phyloP scores from a whole-genome alignment of 2,888 invertebrate genomes.

The Drosophila picticornis region DNA sequence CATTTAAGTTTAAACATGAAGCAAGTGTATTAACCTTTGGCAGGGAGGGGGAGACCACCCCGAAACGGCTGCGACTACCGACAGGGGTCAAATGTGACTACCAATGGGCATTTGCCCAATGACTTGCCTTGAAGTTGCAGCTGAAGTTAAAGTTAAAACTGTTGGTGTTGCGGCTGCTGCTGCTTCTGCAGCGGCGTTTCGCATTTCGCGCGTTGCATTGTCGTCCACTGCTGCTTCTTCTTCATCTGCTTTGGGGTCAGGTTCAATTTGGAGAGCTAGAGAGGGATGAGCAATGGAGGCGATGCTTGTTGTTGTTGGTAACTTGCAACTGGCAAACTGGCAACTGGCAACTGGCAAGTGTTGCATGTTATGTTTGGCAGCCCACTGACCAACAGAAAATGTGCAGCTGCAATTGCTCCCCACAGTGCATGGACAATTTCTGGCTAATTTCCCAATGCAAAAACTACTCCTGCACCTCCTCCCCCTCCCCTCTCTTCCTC shows the following conservation, averaged over 20 bases:
- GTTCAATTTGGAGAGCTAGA: conserved; percentile 65
- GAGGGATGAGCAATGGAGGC: conserved; percentile 38
- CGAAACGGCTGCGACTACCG: conserved; percentile 55
- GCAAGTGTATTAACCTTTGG: conserved; percentile 73
- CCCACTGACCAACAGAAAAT: conserved; percentile 72
- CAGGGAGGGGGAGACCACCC: conserved; percentile 48
- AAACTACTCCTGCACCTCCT: background rate
- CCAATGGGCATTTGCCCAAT: conserved; percentile 38
- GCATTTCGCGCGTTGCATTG: conserved; percentile 68
- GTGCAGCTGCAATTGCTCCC: conserved; percentile 67
- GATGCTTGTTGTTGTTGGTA: conserved; percentile 26
- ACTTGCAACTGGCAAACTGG: conserved; percentile 26
- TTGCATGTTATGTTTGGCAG: conserved; percentile 62
- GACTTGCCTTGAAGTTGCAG: conserved; percentile 35
- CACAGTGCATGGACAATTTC: conserved; percentile 74
- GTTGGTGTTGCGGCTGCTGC: conserved; percentile 15
- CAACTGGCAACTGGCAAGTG: conserved; percentile 54
- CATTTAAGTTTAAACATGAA: conserved; percentile 78
- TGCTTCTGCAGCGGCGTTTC: conserved; percentile 57
- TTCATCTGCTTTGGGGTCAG: conserved; percentile 47
- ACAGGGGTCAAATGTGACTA: conserved; percentile 51
- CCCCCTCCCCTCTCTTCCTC: background rate
- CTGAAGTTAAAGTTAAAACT: conserved; percentile 8
- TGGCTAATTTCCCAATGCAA: conserved; percentile 70
- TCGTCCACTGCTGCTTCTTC: conserved; percentile 13